phyloP scores from a whole-genome alignment of 2,113 vertebrate genomes.

The Penelope pileata region DNA sequence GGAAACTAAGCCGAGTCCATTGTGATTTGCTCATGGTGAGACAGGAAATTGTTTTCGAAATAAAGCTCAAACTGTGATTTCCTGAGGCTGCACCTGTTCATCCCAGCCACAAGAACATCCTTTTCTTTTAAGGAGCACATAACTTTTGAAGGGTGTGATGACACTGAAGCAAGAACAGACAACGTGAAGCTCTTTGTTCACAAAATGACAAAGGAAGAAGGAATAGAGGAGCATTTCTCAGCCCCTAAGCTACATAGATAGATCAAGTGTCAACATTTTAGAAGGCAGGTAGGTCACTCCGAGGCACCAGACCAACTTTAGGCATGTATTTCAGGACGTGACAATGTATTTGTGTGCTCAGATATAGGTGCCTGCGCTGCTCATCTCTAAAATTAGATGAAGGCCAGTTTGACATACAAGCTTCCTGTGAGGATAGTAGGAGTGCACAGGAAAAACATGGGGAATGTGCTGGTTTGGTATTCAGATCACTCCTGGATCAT shows the following conservation, averaged over 20 bases:
- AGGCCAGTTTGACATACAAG: background rate
- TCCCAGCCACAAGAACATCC: background rate
- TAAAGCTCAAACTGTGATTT: background rate
- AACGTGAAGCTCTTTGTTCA: background rate
- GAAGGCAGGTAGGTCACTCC: background rate
- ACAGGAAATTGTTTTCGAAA: constrained; percentile 24
- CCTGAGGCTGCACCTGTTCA: background rate
- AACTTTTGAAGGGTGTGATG: background rate
- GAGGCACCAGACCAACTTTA: background rate
- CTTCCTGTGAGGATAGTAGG: accelerated
- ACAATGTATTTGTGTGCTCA: background rate
- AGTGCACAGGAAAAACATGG: accelerated
- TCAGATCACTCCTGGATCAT: background rate
- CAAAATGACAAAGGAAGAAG: background rate
- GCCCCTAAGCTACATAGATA: background rate
- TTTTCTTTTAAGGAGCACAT: background rate
- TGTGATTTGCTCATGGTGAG: background rate
- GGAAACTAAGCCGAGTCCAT: background rate
- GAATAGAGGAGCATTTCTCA: background rate
- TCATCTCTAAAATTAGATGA: background rate
- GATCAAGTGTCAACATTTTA: background rate
- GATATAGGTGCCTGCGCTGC: background rate
- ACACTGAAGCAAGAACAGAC: background rate
- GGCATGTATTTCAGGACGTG: background rate
- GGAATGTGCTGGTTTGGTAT: background rate